These are phyloP conservation scores for Limonius californicus DNA, from an alignment of 1,140 invertebrate genomes.

Conservation along the genomic window DNA sequence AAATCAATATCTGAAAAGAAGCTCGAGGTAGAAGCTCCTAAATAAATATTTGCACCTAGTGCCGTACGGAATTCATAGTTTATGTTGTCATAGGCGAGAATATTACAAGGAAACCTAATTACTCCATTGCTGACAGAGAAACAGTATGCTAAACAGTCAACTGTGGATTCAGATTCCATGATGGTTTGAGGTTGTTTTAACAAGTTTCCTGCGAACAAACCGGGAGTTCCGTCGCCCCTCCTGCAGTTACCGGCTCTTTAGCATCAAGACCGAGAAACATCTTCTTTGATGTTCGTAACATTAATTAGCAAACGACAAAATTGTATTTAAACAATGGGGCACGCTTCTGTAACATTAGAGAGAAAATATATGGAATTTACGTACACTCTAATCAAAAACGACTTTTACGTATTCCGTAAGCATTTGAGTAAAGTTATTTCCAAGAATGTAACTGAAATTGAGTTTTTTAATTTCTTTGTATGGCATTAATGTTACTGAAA, in stretches of 20 bases:
- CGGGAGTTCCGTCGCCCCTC: constrained; percentile 15
- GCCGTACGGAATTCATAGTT: no score
- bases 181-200: constrained; percentile 27
- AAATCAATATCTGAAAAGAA: no score
- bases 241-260: constrained; percentile 51
- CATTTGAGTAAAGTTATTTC: no score
- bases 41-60: no score
- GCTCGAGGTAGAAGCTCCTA: no score
- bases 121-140: constrained; percentile 18
- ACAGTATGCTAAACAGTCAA: constrained; percentile 24
- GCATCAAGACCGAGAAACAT: constrained; percentile 55
- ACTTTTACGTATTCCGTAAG: no score
- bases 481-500: no score
- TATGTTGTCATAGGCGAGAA: constrained; percentile 2
- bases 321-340: constrained; percentile 35
- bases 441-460: no score
- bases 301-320: constrained; percentile 52
- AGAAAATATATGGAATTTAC: constrained; percentile 3
- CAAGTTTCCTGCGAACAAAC: constrained; percentile 21
- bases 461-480: no score
- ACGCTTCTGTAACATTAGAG: constrained; percentile 2
- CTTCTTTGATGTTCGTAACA: constrained; percentile 51
- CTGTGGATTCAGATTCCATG: constrained; percentile 14
- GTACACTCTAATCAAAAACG: not conserved
- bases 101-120: constrained; percentile 23